phyloP scores from a whole-genome alignment of 2,888 invertebrate genomes.

The Abscondita cerata region DNA sequence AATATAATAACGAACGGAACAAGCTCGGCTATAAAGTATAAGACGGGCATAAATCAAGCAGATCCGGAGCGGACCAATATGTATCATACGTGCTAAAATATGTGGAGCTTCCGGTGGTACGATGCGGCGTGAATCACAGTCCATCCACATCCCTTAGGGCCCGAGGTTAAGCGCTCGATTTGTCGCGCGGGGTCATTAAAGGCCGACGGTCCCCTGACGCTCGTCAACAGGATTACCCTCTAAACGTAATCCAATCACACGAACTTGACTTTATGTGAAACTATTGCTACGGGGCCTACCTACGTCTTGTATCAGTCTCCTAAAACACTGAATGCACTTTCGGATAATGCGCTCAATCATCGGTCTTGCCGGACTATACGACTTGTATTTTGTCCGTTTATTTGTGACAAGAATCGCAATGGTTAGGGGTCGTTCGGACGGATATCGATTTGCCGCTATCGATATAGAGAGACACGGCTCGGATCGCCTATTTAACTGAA shows the following conservation, averaged over 20 bases:
- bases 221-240: slow-evolving; percentile 67
- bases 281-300: slow-evolving; percentile 45
- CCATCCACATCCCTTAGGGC: slow-evolving; percentile 43
- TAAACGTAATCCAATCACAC: slow-evolving; percentile 73
- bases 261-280: slow-evolving; percentile 50
- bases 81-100: slow-evolving; percentile 55
- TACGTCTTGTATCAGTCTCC: slow-evolving; percentile 42
- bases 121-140: slow-evolving; percentile 34
- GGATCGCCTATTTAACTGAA: slow-evolving; percentile 53
- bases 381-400: slow-evolving; percentile 44
- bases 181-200: slow-evolving; percentile 62
- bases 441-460: slow-evolving; percentile 42
- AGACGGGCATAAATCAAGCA: slow-evolving; percentile 68
- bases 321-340: slow-evolving; percentile 33
- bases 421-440: slow-evolving; percentile 39
- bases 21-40: slow-evolving; percentile 72
- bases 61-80: slow-evolving; percentile 39
- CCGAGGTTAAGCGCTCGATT: slow-evolving; percentile 60
- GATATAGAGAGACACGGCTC: slow-evolving; percentile 40
- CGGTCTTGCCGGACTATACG: slow-evolving; percentile 31
- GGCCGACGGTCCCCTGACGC: slow-evolving; percentile 64
- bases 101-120: slow-evolving; percentile 50
- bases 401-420: slow-evolving; percentile 46
- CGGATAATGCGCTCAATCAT: slow-evolving; percentile 43
- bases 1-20: slow-evolving; percentile 73